Conservation (phyloP, 2,888 invertebrate genomes). For the Palloptera scutellata region DNA sequence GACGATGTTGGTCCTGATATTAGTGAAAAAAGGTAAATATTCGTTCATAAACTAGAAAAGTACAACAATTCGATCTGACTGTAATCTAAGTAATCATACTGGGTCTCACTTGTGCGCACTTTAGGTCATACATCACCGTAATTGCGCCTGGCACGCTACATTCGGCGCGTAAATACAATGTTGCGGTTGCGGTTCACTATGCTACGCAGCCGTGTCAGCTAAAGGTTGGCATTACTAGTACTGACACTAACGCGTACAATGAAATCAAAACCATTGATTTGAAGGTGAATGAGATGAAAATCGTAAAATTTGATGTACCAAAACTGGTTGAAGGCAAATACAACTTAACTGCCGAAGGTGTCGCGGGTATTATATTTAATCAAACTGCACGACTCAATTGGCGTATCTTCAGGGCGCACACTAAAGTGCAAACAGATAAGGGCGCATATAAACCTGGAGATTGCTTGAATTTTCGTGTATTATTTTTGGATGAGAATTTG, state of each 20-base stretch:
- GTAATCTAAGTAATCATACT: background rate
- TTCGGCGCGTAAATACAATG: slow-evolving; percentile 85
- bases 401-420: slow-evolving; percentile 63
- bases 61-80: no score
- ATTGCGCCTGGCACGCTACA: slow-evolving; percentile 82
- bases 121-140: slow-evolving; percentile 66
- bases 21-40: no score
- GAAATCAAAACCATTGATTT: slow-evolving; percentile 48
- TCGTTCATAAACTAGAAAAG: no score
- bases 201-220: slow-evolving; percentile 47
- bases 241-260: slow-evolving; percentile 50
- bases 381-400: slow-evolving; percentile 76
- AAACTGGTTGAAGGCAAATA: slow-evolving; percentile 70
- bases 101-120: background rate
- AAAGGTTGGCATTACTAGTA: slow-evolving; percentile 36
- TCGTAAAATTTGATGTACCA: slow-evolving; percentile 51
- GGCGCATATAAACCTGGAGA: slow-evolving; percentile 91
- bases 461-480: slow-evolving; percentile 74
- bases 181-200: slow-evolving; percentile 72
- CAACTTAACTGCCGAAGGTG: slow-evolving; percentile 76
- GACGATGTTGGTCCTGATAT: no score
- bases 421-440: slow-evolving; percentile 92
- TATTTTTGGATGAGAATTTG: slow-evolving; percentile 73
- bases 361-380: slow-evolving; percentile 76
- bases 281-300: slow-evolving; percentile 45